Base-by-base conservation (phyloP, 1,140 invertebrate genomes). In the Nephila pilipes region DNA sequence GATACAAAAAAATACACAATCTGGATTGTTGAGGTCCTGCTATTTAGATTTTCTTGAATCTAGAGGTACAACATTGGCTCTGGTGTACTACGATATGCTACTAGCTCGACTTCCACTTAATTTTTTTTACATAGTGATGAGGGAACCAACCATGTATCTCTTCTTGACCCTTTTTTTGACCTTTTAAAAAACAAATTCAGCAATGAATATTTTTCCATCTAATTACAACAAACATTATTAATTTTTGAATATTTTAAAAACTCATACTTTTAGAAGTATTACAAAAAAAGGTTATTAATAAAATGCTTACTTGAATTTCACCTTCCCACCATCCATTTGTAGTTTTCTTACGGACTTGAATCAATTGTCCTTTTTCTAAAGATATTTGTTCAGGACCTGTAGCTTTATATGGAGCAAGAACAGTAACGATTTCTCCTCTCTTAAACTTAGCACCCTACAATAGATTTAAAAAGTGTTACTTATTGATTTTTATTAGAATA, bases 301-400 rank as follows among this genome's bases (percentile, higher is more conserved):
- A n/a, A n/a, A 85, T 16, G 75, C 79, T 92, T 94, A 96, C 98
- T 96, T 99, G 98, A 38, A 99, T 96, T 96, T 99, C 99, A 80
- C 99, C 99, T 96, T 99, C 99, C 99, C 99, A 99, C 99, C 99
- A 99, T 32, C 99, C 99, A 94, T 98, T 98, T 88, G 98, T 97
- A 14, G 98, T 98, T 95, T 99, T 99, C 95, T 99, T 99, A 20
- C 98, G 96, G 22, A 99, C 98, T 96, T 99, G 98, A 81, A 99
- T 97, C 80, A 99, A 96, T 95, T 99, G 99, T n/a, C 99, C 99
- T 93, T 98, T 97, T 94, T 97, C 97, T 14, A 99, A 95, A 87
- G 97, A 97, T 20, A 99, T 95, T 95, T 99, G 99, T 95, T 99
- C 99, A 0, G 97, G 95, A 95, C 98, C 99, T 6, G 97, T 98